Conservation (phyloP, 2,113 vertebrate species). For the Archocentrus centrarchus region DNA sequence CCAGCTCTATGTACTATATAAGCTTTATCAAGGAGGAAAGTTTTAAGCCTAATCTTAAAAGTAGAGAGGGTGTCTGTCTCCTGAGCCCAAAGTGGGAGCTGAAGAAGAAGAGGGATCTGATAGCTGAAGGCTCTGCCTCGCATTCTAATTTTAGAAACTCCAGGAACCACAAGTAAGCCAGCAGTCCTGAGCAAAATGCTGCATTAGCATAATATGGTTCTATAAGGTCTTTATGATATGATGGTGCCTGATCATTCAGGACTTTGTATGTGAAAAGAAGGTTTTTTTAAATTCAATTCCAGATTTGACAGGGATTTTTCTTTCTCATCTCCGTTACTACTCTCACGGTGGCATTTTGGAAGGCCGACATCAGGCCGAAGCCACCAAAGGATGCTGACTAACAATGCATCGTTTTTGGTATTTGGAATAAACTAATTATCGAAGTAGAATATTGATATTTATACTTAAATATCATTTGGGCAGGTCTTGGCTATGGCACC, state of each 20-base stretch:
- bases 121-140: not conserved
- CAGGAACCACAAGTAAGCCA: not conserved
- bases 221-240: not conserved
- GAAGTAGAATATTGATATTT: not conserved
- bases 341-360: not conserved
- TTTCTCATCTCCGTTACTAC: not conserved
- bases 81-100: not conserved
- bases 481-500: slow-evolving; percentile 90
- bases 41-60: not conserved
- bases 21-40: not conserved
- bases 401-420: not conserved
- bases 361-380: not conserved
- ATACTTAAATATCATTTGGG: not conserved
- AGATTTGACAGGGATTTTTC: not conserved
- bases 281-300: not conserved
- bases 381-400: not conserved
- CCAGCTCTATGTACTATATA: not conserved
- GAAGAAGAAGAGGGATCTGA: too few species aligned
- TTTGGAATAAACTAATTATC: not conserved
- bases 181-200: not conserved
- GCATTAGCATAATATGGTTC: not conserved
- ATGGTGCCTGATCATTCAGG: not conserved
- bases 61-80: not conserved
- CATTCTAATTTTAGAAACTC: not conserved
- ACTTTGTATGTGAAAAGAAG: not conserved